Evolutionary conservation across 2,888 invertebrate species (phyloP), one percentile per base, ranked within the genome.

Genomic region (Pandemis corylana): DNA sequence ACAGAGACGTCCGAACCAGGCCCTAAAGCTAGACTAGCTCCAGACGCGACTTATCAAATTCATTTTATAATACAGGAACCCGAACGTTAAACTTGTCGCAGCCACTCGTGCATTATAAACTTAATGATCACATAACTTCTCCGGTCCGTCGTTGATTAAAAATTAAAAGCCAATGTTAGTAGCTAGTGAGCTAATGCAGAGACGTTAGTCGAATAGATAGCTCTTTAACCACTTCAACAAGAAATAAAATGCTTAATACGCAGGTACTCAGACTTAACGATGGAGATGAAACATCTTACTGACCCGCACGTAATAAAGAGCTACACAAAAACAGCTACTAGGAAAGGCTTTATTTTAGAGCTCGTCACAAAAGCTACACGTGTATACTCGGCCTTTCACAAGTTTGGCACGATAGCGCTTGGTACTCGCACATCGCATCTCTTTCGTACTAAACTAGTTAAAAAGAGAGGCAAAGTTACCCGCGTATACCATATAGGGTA

Each of bases 241-340:
- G 49, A 59, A 71, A 72, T 78, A 76, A 75, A 56, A 56, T 56
- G 56, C 15, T 15, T 56, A 7, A 56, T 20, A 15, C 20, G 76
- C 0, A 20, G 20, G 20, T 79, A 82, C 78, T 78, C 59, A 20
- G 59, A n/a, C 28, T 59, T 59, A 28, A 59, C 28, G 59, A 59
- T 28, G 28, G 12, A 59, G 12, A 5, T 28, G 28, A 59, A 59
- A 28, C 12, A 28, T 28, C 28, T 59, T 28, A 59, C 59, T 59
- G 59, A 59, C 59, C 59, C 59, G 59, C 12, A 12, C 28, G 59
- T 28, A 28, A 10, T 59, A 28, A 59, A 59, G 28, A 59, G 59
- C 59, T 28, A 20, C 28, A 59, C 59, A 59, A 59, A 28, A 28
- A 28, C 28, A 59, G 28, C 5, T 59, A 59, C 59, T 5, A 59